Conservation (phyloP, 1,140 invertebrate genomes). For the Lepidotrigona ventralis region DNA sequence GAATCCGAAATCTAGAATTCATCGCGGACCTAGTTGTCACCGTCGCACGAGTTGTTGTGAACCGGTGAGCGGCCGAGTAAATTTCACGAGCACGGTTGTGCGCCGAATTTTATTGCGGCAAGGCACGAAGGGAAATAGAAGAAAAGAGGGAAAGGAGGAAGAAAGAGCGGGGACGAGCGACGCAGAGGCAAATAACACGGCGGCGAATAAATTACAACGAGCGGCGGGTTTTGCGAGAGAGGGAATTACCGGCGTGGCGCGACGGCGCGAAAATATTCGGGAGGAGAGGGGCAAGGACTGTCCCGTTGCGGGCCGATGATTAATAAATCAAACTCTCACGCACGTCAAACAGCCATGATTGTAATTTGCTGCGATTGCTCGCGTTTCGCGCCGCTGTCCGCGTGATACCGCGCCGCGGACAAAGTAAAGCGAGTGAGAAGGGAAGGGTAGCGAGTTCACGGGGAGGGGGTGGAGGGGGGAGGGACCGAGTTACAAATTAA, state of each 20-base stretch:
- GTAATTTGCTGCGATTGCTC: constrained; percentile 65
- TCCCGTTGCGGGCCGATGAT: constrained; percentile 62
- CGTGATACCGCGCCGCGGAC: constrained; percentile 19
- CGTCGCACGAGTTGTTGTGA: too few species aligned
- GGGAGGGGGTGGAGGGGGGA: not conserved
- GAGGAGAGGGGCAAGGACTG: not conserved
- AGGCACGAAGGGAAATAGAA: too few species aligned
- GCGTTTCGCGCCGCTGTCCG: constrained; percentile 5
- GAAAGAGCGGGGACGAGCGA: not conserved
- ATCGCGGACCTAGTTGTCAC: too few species aligned
- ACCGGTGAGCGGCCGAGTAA: too few species aligned
- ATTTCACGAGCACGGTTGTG: too few species aligned
- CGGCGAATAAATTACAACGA: constrained; percentile 57
- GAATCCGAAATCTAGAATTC: too few species aligned
- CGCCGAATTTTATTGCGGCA: too few species aligned
- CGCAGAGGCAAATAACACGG: not conserved
- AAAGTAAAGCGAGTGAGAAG: not conserved
- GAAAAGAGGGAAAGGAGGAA: not conserved
- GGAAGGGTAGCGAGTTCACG: not conserved
- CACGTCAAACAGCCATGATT: constrained; percentile 64
- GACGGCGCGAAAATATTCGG: constrained; percentile 57
- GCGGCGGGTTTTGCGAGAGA: constrained; percentile 40
- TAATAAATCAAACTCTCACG: constrained; percentile 71
- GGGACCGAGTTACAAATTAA: constrained; percentile 54
- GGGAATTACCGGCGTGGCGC: constrained; percentile 57